phyloP scores from a whole-genome alignment of 2,888 invertebrate genomes.

The Apotomis betuletana region DNA sequence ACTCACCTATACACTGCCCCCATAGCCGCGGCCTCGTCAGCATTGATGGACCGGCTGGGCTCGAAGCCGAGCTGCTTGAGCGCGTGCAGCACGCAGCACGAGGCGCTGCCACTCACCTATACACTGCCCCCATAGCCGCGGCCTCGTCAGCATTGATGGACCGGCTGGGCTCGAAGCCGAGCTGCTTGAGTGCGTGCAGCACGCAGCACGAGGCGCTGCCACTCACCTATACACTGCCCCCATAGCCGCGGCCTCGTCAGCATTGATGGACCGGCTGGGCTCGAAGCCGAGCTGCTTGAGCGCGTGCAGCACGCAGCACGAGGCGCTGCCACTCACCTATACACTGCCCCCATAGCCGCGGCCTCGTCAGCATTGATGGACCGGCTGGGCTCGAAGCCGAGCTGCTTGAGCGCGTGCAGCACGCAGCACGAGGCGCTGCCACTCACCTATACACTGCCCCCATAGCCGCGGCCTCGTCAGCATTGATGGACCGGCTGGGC shows the following conservation, averaged over 20 bases:
- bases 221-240: slow-evolving; percentile 69
- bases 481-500: slow-evolving; percentile 92
- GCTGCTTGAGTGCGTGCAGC: slow-evolving; percentile 67
- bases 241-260: slow-evolving; percentile 98
- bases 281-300: slow-evolving; percentile 81
- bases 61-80: slow-evolving; percentile 81
- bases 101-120: slow-evolving; percentile 87
- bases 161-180: slow-evolving; percentile 85
- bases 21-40: slow-evolving; percentile 98
- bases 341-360: too few relatives aligned
- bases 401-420: too few relatives aligned
- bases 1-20: slow-evolving; percentile 93
- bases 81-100: slow-evolving; percentile 90
- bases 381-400: too few relatives aligned
- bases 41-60: slow-evolving; percentile 92
- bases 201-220: too few relatives aligned
- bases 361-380: too few relatives aligned
- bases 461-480: slow-evolving; percentile 98
- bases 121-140: slow-evolving; percentile 97
- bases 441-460: slow-evolving; percentile 95
- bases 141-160: slow-evolving; percentile 98
- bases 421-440: too few relatives aligned
- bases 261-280: slow-evolving; percentile 92
- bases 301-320: slow-evolving; percentile 90
- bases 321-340: too few relatives aligned